Base-by-base conservation (phyloP, 1,140 invertebrate species). In the Antheraea pernyi region DNA sequence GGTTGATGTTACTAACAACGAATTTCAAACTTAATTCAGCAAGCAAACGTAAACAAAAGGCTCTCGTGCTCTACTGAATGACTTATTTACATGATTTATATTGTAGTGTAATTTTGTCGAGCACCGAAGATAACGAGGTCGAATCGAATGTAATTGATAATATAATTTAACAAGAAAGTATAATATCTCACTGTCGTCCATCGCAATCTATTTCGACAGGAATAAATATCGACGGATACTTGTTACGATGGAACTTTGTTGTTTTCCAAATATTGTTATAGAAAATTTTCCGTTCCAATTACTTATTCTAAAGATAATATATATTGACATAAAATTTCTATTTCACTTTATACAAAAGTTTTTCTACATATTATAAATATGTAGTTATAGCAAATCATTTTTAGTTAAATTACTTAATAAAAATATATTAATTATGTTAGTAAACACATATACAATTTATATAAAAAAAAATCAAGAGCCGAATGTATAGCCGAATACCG, bases 81-180 rank as follows among this genome's bases (percentile, higher is more conserved):
- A 61, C 9, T 48, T 68, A 72, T 72, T 72, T 68, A 67, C 65
- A 71, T 71, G 69, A 67, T 59, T 60, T 22, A 66, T 69, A 63
- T 70, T 58, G 62, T 30, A 19, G 59, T 42, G 39, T 61, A 63
- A 63, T 74, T 74, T 70, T 22, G 69, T 69, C 72, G 67, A 69
- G 59, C 64, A 74, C 61, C 71, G 77, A 79, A 79, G 78, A 77
- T 77, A 80, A 77, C 69, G 72, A 80, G 73, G 65, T 42, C 48
- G 80, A 79, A 78, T 74, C 75, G 73, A 76, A 77, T 65, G 78
- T 84, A 85, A 86, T 83, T 83, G 82, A 82, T 86, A 86, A 89
- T 84, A 88, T 87, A 87, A 88, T 88, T 88, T 87, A 84, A 86
- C 79, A 83, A 85, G 81, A 82, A 85, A 82, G 84, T 74, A 86